Evolutionary conservation across 2,888 invertebrate genomes (phyloP), one percentile per base, ranked within the genome.

Genomic region (Agrochola lychnidis): DNA sequence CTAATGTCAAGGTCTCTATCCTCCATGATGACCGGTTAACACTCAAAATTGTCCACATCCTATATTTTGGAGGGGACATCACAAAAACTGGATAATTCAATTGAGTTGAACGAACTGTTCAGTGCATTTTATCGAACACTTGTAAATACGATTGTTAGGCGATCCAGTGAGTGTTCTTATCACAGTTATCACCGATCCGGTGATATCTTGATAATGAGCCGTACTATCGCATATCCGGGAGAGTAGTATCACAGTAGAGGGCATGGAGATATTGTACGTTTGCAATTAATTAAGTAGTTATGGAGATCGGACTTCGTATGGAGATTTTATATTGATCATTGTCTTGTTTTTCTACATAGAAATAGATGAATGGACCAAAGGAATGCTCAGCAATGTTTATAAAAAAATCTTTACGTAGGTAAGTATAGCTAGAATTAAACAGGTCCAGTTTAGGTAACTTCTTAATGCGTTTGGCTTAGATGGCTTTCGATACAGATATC

Each of bases 31-130:
- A 40, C 42, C 30, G 6, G 70, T 74, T 62, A 73, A 63, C 70
- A 83, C 48, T 66, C 75, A 61, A 81, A 87, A 89, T 90, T 87
- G 90, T 68, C 72, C 48, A 89, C 88, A 86, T 90, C 90, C 90
- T 90, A 75, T 71, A 73, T 73, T 86, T 87, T 75, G 70, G 72
- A 84, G 87, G 88, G 87, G 90, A 68, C 85, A 63, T 69, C 40
- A 76, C 62, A 64, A 83, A 82, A 85, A 73, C 73, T 80, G 56
- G 78, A 75, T 74, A 70, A 79, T 64, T 51, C 75, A 76, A 79
- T 74, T 68, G 79, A 36, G 89, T 85, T 89, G 84, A 89, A 89
- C 67, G 85, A 87, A 81, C 89, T 77, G 42, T 45, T 42, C 64
- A 53, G 51, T 71, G 63, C 62, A 73, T 51, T 71, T 57, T 69